Base-by-base conservation (phyloP, 2,888 invertebrate species). In the Parnassius smintheus region DNA sequence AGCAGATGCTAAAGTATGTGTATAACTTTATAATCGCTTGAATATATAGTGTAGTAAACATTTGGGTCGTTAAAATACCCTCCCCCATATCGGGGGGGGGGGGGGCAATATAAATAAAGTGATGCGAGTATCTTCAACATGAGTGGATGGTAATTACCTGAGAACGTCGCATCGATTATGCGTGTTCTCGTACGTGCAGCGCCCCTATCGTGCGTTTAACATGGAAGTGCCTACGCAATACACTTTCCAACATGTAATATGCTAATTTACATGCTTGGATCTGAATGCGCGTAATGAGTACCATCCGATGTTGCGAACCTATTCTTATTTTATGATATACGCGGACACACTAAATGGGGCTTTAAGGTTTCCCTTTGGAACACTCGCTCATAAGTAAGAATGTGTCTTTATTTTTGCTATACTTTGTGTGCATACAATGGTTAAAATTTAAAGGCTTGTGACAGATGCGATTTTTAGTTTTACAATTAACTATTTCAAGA, bases 261-360 rank as follows among this genome's bases (percentile, higher is more conserved):
- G 44, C 18, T 1, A 55, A 61, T 56, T 50, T 50, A 50, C 50
- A 55, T 61, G 49, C 25, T 13, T 13, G 2, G 18, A 50, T 46
- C 54, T 41, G n/a, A 46, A 57, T 49, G 44, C 52, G 59, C 46
- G 52, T 52, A 44, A 45, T 59, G 59, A 46, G 52, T 52, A 44
- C 55, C 54, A 44, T 22, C 11, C 55, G 10, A 42, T 54, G 54
- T 41, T 51, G 53, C 41, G 53, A 53, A 53, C 54, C 41, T 59
- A 12, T 54, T 54, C 41, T 54, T 49, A 48, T 42, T 60, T 60
- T 49, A 41, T 49, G 18, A 54, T n/a, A 9, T 22, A 50, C 45
- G 49, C 56, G 49, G 41, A 54, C 48, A 42, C 22, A 46, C 13
- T 52, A 25, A 58, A 59, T 59, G 52, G 54, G 53, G 35, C 25